Conservation (phyloP, 2,888 invertebrate species). For the Eutolmus rufibarbis region DNA sequence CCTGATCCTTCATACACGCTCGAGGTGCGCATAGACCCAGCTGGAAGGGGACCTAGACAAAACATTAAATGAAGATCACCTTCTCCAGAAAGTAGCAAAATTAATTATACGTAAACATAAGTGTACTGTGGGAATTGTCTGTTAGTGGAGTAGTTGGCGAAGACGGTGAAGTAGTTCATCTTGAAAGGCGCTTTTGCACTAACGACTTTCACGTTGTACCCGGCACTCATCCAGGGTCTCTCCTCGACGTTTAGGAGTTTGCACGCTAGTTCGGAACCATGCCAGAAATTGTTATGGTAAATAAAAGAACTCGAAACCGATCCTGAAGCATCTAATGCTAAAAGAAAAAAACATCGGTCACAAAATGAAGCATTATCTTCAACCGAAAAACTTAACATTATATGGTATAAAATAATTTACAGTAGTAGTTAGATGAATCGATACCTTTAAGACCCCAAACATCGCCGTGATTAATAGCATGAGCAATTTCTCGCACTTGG, state of each 20-base stretch:
- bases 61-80: neutral
- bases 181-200: neutral
- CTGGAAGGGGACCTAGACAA: neutral
- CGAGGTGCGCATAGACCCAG: neutral
- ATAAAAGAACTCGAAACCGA: neutral
- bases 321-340: slow-evolving; percentile 11
- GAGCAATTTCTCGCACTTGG: neutral
- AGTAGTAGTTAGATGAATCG: no score
- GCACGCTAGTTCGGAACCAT: neutral
- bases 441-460: neutral
- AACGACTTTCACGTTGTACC: neutral
- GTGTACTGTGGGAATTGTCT: neutral
- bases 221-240: neutral
- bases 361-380: no score
- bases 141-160: neutral
- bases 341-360: neutral
- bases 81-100: no score
- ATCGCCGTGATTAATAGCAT: neutral
- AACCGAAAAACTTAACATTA: no score
- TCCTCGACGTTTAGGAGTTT: neutral
- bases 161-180: neutral
- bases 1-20: neutral
- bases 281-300: neutral
- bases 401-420: no score
- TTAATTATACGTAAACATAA: neutral